Percentiles rank a stretch among this genome's conserved stretches.
phyloP scores from a whole-genome alignment of 2,797 vertebrate genomes.

The Miichthys miiuy region DNA sequence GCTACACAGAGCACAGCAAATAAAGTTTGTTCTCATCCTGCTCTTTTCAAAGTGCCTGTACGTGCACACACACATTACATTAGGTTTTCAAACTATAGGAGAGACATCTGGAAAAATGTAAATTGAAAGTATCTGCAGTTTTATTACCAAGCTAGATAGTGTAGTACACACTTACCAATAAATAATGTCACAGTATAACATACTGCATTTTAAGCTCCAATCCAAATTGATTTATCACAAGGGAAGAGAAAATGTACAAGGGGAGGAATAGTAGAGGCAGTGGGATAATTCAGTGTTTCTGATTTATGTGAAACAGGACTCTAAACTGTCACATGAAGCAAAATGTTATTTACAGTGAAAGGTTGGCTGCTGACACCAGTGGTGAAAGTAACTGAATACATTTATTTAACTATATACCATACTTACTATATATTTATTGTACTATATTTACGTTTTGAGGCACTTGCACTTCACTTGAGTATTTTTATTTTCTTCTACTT shows the following conservation, averaged over 20 bases:
- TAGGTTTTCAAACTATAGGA: neutral
- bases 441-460: neutral
- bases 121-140: neutral
- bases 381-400: neutral
- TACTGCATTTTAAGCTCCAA: too few relatives aligned
- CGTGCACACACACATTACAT: neutral
- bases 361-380: neutral
- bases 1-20: constrained; percentile 1
- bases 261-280: too few relatives aligned
- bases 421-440: too few relatives aligned
- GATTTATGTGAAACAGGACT: too few relatives aligned
- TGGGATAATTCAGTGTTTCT: too few relatives aligned
- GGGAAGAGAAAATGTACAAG: too few relatives aligned
- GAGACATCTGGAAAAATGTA: neutral
- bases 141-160: neutral
- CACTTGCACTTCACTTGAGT: neutral
- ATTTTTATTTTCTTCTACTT: neutral
- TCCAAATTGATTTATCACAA: too few relatives aligned
- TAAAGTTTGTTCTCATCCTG: neutral
- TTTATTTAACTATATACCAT: neutral
- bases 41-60: neutral
- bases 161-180: too few relatives aligned
- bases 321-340: neutral
- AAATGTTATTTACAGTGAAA: neutral
- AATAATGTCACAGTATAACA: too few relatives aligned